phyloP scores from a whole-genome alignment of 2,113 vertebrate genomes.

The Litocranius walleri region DNA sequence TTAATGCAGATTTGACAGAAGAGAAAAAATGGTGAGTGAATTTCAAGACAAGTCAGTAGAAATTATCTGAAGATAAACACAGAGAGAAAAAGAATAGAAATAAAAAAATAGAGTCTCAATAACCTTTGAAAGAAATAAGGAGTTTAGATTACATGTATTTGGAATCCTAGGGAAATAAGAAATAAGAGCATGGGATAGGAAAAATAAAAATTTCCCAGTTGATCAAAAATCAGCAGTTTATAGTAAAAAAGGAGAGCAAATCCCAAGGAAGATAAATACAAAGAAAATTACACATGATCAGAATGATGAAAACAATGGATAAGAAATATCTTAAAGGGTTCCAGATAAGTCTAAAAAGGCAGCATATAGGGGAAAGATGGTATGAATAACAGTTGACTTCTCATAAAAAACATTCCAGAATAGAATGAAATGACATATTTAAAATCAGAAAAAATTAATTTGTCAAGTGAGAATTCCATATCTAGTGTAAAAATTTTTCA shows the following conservation, averaged over 20 bases:
- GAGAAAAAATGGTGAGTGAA: neutral
- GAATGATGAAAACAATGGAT: neutral
- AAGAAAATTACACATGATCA: neutral
- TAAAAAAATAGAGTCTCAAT: neutral
- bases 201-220: neutral
- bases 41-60: neutral
- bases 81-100: neutral
- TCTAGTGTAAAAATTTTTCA: neutral
- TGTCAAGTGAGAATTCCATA: neutral
- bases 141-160: neutral
- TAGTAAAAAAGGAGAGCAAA: neutral
- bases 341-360: neutral
- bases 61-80: neutral
- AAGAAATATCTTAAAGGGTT: neutral
- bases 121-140: neutral
- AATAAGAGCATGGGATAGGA: neutral
- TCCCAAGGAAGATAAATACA: neutral
- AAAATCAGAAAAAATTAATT: neutral
- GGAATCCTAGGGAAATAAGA: neutral
- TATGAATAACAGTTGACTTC: neutral
- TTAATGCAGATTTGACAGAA: neutral
- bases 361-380: neutral
- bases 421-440: neutral
- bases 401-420: neutral
- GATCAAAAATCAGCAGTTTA: neutral